Evolutionary conservation across 2,797 vertebrate species (phyloP).

Genomic region (Semotilus atromaculatus): DNA sequence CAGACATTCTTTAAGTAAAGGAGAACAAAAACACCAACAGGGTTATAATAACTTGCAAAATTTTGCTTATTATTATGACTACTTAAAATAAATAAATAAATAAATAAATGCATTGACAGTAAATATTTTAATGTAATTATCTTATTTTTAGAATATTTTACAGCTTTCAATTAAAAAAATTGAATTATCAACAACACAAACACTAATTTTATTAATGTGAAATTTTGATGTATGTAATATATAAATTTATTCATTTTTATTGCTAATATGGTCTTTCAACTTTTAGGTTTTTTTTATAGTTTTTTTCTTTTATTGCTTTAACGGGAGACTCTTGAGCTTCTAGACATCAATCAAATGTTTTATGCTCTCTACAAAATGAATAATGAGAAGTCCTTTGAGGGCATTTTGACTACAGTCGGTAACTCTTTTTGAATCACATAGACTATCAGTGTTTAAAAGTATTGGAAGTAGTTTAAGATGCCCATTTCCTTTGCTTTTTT

Average conservation of each 20-base stretch:
- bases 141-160: neutral
- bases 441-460: neutral
- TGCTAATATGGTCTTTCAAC: neutral
- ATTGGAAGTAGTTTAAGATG: slow-evolving; percentile 1
- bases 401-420: neutral
- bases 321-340: neutral
- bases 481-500: slow-evolving; percentile 9
- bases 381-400: neutral
- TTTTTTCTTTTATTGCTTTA: neutral
- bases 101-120: neutral
- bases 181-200: neutral
- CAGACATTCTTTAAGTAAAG: neutral
- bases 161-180: neutral
- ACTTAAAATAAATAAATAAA: neutral
- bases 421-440: neutral
- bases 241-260: neutral
- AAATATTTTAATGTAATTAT: neutral
- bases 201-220: neutral
- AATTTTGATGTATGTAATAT: neutral
- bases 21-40: neutral
- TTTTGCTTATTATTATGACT: neutral
- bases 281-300: neutral
- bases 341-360: neutral
- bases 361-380: neutral
- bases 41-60: neutral